Percentiles rank a stretch among this genome's conserved stretches.
phyloP scores from a whole-genome alignment of 2,113 vertebrate genomes.

The Brienomyrus brachyistius region DNA sequence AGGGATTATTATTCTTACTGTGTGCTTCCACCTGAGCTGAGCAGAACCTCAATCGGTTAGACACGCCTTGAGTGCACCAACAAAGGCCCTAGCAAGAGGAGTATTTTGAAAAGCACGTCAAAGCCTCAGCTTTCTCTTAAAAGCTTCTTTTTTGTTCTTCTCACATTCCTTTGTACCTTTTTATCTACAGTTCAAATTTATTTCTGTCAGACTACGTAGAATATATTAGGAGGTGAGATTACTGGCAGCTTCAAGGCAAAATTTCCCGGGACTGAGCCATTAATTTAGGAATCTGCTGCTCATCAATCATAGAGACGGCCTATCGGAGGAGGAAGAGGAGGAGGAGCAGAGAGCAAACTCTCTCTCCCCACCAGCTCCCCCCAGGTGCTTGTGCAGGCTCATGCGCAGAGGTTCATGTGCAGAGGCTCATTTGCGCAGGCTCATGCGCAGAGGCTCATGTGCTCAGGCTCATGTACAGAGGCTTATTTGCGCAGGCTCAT shows the following conservation, averaged over 20 bases:
- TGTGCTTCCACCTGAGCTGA: background rate
- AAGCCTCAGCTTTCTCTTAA: background rate
- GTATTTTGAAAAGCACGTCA: background rate
- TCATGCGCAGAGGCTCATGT: too few species aligned
- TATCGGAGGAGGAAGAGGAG: background rate
- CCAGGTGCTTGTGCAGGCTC: background rate
- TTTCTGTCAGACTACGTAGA: background rate
- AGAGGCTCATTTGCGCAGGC: background rate
- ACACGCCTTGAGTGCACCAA: background rate
- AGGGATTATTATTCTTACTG: background rate
- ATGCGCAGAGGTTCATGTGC: background rate
- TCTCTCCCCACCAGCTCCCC: background rate
- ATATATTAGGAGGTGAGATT: background rate
- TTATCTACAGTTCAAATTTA: constrained; percentile 17
- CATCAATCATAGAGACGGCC: background rate
- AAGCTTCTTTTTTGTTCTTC: background rate
- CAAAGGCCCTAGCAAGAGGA: background rate
- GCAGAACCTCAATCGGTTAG: background rate
- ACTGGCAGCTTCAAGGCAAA: background rate
- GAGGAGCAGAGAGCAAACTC: background rate
- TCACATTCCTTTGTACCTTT: background rate
- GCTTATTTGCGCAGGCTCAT: background rate
- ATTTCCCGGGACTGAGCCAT: background rate
- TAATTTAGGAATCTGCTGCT: constrained; percentile 3
- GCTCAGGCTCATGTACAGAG: too few species aligned